Conservation (phyloP, 2,113 vertebrate species). For the Macaca fascicularis region DNA sequence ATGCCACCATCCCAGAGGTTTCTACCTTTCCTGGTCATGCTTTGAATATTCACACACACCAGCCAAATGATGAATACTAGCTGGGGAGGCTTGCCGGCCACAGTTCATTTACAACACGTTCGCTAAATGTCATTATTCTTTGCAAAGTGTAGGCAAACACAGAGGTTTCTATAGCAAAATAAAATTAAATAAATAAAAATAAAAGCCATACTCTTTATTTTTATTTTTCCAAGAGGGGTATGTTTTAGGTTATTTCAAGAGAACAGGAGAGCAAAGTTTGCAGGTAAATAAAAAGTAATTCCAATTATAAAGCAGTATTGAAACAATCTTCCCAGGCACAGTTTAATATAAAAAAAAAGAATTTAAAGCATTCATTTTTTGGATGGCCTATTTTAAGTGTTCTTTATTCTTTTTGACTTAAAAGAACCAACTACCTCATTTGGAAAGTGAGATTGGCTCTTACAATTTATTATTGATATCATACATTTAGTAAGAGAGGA, state of each 20-base stretch:
- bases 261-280: not conserved
- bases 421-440: not conserved
- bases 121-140: conserved; percentile 55
- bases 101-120: conserved; percentile 44
- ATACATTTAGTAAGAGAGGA: not conserved
- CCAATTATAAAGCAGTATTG: not conserved
- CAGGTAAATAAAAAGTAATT: conserved; percentile 41
- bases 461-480: not conserved
- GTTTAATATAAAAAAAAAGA: not conserved
- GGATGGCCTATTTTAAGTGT: not conserved
- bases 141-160: conserved; percentile 23
- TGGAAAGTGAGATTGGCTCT: not conserved
- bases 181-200: not conserved
- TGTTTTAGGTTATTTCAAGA: conserved; percentile 44
- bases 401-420: not conserved
- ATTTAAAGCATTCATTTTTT: not conserved
- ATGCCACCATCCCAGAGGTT: not conserved
- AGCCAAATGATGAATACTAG: conserved; percentile 33
- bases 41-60: conserved; percentile 62
- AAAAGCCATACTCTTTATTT: not conserved
- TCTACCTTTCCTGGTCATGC: not conserved
- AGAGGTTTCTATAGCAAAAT: not conserved
- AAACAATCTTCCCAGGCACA: not conserved
- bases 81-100: not conserved
- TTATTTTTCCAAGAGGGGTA: not conserved